Evolutionary conservation across 2,888 invertebrate genomes (phyloP), one percentile per base, ranked within the genome.

Genomic region (Andrena flavipes): DNA sequence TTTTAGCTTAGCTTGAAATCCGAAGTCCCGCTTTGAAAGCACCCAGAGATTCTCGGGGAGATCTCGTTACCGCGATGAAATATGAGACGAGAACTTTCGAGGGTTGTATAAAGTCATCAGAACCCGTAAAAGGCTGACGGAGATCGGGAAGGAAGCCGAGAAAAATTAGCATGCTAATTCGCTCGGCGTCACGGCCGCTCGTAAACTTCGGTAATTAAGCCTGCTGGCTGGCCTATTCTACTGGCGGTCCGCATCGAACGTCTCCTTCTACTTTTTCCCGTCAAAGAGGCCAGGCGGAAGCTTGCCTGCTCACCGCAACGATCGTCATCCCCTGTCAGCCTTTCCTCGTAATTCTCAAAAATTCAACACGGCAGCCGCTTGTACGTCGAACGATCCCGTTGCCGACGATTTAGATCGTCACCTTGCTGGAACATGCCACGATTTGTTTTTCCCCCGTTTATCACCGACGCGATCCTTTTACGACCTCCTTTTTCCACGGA

Each of bases 111-210:
- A 86, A 88, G 83, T 85, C 86, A 84, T 84, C 85, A 76, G 76
- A 76, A 84, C 84, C 84, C 87, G 86, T 89, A 88, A 88, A 88
- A 90, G 76, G 26, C 60, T 75, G 84, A 73, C 82, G 65, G 63
- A 84, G 86, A 81, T 86, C 80, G 80, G 69, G 68, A 72, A 76
- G 84, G 65, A 30, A 68, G 77, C 49, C 62, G 87, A 80, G 86
- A 92, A 91, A 90, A 92, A 93, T 93, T 93, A 92, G 92, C 91
- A 92, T 92, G 90, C 89, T 91, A 92, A 93, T 92, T 91, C 89
- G 90, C 84, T 85, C 81, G 86, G 76, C 82, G 68, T 76, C 85
- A 75, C 70, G 86, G 81, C 83, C 76, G 89, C 89, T 92, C 92
- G 91, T 93, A 91, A 93, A 92, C 91, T 92, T 92, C 85, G 85